Percentiles rank a stretch among this genome's conserved stretches.
phyloP scores from a whole-genome alignment of 2,797 vertebrate species.

The Holocentrus rufus region DNA sequence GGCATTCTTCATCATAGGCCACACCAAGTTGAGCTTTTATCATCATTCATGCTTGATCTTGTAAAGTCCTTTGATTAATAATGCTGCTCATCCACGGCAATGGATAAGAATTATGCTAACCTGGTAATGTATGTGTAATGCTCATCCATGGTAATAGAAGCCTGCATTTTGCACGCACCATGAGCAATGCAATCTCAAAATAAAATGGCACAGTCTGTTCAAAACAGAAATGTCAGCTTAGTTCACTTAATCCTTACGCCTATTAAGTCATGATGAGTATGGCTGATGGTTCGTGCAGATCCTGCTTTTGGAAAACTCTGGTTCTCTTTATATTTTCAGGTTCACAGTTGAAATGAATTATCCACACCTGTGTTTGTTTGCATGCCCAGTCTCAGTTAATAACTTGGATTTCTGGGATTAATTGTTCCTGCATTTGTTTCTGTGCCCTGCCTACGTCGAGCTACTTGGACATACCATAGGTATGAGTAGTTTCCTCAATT shows the following conservation, averaged over 20 bases:
- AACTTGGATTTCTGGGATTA: not conserved
- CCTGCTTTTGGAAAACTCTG: slow-evolving; percentile 42
- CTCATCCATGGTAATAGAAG: slow-evolving; percentile 2
- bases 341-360: slow-evolving; percentile 18
- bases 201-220: not conserved
- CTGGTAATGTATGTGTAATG: no score
- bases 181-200: not conserved
- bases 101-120: no score
- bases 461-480: no score
- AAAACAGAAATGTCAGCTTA: not conserved
- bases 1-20: no score
- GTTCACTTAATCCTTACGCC: not conserved
- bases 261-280: not conserved
- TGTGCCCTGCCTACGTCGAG: not conserved
- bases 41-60: slow-evolving; percentile 6
- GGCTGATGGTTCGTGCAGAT: not conserved
- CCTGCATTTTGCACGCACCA: not conserved
- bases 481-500: no score
- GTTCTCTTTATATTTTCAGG: slow-evolving; percentile 10
- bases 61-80: no score
- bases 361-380: slow-evolving; percentile 42
- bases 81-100: no score
- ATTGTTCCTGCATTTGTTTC: not conserved
- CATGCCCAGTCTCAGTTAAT: slow-evolving; percentile 15
- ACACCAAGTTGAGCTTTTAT: no score